These are phyloP conservation scores for Eupleurogrammus muticus DNA, from an alignment of 2,797 vertebrate species.

Conservation along the genomic window DNA sequence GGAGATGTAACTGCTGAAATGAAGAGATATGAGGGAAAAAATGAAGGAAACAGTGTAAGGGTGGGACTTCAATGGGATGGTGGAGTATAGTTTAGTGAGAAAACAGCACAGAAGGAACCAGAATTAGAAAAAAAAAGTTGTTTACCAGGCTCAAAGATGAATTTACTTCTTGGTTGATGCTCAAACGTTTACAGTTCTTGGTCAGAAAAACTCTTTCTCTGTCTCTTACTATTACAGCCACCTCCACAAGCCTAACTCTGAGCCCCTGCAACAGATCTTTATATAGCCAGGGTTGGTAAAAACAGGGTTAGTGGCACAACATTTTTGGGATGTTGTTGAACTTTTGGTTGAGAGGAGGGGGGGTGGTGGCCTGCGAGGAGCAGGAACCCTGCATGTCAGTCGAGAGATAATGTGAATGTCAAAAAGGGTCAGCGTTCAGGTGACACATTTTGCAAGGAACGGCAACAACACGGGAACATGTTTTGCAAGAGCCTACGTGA, in stretches of 20 bases:
- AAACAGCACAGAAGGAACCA: neutral
- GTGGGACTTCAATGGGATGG: no score
- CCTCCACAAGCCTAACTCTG: neutral
- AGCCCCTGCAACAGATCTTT: constrained; percentile 20
- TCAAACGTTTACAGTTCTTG: neutral
- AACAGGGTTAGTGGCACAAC: constrained; percentile 56
- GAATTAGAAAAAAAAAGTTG: neutral
- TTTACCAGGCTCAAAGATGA: constrained; percentile 38
- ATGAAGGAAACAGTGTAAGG: fast-evolving
- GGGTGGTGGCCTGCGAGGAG: constrained; percentile 37
- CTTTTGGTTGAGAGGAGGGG: constrained; percentile 42
- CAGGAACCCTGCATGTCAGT: constrained; percentile 34
- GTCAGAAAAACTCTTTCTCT: neutral
- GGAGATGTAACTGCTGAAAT: neutral
- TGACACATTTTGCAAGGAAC: constrained; percentile 33
- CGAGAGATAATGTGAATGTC: constrained; percentile 43
- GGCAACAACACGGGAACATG: constrained; percentile 54
- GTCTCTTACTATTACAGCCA: neutral
- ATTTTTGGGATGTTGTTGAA: constrained; percentile 47
- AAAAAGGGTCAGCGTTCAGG: constrained; percentile 46
- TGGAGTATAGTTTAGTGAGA: neutral
- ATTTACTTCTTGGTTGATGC: neutral
- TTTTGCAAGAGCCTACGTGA: constrained; percentile 53
- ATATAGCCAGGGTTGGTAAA: constrained; percentile 41
- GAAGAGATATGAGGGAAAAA: neutral